Base-by-base conservation (phyloP, 2,797 vertebrate genomes). In the Uromys caudimaculatus region DNA sequence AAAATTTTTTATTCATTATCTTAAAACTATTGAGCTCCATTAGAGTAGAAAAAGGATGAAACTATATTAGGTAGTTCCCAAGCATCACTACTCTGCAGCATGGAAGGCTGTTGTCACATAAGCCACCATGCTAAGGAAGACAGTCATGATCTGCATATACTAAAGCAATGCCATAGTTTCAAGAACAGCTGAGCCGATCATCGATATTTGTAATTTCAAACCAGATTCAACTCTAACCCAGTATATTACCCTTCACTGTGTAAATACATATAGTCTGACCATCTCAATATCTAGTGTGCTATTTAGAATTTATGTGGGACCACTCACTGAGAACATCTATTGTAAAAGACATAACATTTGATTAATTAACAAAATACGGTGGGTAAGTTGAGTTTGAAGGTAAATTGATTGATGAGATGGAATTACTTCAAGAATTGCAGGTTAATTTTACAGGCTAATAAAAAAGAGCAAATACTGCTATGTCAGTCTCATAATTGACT, bases 141-240 rank as follows among this genome's bases (percentile, higher is more conserved):
- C 32, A 23, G 1, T 41, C 47, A 27, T 32, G 2, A 50, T 86
- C 35, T 92, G 14, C 9, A 52, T 38, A 67, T 38, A 35, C 1
- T 56, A 58, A 89, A 12, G 38, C 78, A 69, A 64, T 32, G 78
- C 89, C 83, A 78, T 4, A 79, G 32, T 76, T 96, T 89, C 27
- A 29, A 94, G 9, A 96, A 90, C 4, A 96, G 17, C 12, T 27
- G 76, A 54, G 38, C 11, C 95, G 23, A 89, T 76, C 58, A 69
- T 93, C 17, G 93, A 50, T 60, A 60, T 69, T 92, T 71, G 6
- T 62, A 87, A 76, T 91, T 86, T 94, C 23, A 94, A 91, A 79
- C 23, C 4, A 91, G n/a, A 67, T 44, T 92, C 58, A 90, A 91
- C 1, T 7, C 73, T 89, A 83, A 95, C 85, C 2, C 7, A 82